Evolutionary conservation across 2,113 vertebrate species (phyloP).

Genomic region (Psilopogon haemacephalus): DNA sequence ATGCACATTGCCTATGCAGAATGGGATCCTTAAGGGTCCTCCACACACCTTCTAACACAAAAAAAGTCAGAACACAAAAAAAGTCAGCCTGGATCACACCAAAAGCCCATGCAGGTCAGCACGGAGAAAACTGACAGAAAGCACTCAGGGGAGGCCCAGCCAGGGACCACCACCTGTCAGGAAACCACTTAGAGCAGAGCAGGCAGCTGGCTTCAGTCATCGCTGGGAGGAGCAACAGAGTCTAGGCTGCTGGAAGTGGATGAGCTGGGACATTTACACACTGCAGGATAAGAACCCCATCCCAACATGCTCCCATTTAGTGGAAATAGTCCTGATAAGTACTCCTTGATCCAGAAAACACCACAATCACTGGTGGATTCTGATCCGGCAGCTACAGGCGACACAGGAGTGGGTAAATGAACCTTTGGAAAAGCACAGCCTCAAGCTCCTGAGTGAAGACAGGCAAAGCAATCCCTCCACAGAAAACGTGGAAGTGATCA

Average conservation of each 20-base stretch:
- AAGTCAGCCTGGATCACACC: neutral
- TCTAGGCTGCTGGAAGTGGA: neutral
- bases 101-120: neutral
- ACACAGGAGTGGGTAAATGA: neutral
- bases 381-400: neutral
- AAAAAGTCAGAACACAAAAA: neutral
- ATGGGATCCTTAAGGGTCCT: rapidly evolving
- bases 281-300: neutral
- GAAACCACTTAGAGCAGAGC: neutral
- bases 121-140: neutral
- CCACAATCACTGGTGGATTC: rapidly evolving
- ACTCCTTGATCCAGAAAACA: neutral
- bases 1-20: rapidly evolving
- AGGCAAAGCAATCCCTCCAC: neutral
- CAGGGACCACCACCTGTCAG: neutral
- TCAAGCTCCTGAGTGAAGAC: neutral
- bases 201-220: neutral
- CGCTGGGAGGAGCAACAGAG: neutral
- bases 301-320: rapidly evolving
- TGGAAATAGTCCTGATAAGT: neutral
- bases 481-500: neutral
- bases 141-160: too few relatives aligned
- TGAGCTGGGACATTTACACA: neutral
- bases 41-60: neutral
- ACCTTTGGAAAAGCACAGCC: neutral